Base-by-base conservation (phyloP, 1,140 invertebrate genomes). In the Tyrophagus putrescentiae region DNA sequence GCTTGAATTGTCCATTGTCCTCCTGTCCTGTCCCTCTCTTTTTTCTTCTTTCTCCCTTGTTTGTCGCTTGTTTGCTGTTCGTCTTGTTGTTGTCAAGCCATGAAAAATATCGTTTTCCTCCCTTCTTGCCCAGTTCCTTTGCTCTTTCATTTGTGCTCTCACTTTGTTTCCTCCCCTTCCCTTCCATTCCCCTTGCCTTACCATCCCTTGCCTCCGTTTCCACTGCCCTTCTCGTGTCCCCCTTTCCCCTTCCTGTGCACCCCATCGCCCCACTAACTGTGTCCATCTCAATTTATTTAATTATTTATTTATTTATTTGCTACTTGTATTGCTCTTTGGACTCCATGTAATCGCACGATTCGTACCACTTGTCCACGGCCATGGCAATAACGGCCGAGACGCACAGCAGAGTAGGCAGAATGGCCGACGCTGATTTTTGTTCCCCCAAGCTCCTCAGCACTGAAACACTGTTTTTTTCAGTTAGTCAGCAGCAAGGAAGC, bases 241-340 rank as follows among this genome's bases (percentile, higher is more conserved):
- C 31, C 31, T 21, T 21, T 21, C 21, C 13, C 36, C 13, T 13
- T 39, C 21, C 36, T 39, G 13, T 21, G 36, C 21, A 13, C 36
- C 36, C 21, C 13, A 13, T 21, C 13, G 36, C 13, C 21, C 36
- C 13, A 7, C 18, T 29, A 7, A 6, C 45, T 48, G 18, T 48
- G 7, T 48, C 45, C 45, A 7, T 48, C 45, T 48, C 7, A 7
- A 48, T 48, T 48, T 48, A 48, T 48, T 48, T 48, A 48, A 48
- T 48, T 48, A 48, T 48, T 48, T 48, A 48, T 48, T 48, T 48
- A 48, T 48, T 7, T 48, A 48, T 48, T 48, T 48, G 7, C 31
- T 48, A 7, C 31, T 48, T 48, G 45, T 6, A 13, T 39, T 13
- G 36, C 13, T 39, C 36, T 13, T 39, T 39, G 21, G 13, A 39